A percentile compares a stretch with the other conserved stretches of the same genome.
Evolutionary conservation across 2,797 vertebrate species (phyloP).

Genomic region (Hydrocynus forskahlii): DNA sequence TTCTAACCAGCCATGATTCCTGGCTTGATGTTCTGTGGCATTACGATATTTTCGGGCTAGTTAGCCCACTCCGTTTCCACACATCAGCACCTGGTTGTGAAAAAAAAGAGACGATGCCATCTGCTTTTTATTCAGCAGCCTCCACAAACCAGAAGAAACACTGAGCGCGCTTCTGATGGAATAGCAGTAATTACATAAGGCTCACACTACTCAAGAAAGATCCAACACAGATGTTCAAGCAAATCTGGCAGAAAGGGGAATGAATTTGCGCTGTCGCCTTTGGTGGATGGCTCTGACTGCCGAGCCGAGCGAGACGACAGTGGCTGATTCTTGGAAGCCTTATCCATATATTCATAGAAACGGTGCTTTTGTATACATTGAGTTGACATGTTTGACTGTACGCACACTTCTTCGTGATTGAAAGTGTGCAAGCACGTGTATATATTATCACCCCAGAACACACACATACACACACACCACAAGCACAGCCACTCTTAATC

Average conservation of each 20-base stretch:
- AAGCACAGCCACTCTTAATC: background rate
- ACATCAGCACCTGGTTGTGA: slow-evolving; percentile 46
- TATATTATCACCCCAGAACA: background rate
- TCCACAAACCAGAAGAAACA: slow-evolving; percentile 37
- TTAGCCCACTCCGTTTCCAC: slow-evolving; percentile 18
- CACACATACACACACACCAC: background rate
- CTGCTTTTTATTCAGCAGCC: slow-evolving; percentile 56
- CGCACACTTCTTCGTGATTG: background rate
- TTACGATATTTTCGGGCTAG: slow-evolving; percentile 7
- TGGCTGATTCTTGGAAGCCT: slow-evolving; percentile 3
- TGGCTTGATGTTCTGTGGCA: background rate
- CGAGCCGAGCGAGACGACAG: background rate
- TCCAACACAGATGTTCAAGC: slow-evolving; percentile 66
- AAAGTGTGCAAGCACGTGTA: slow-evolving; percentile 6
- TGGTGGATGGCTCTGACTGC: background rate
- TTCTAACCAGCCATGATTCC: background rate
- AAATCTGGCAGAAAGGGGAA: slow-evolving; percentile 39
- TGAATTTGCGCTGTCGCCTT: background rate
- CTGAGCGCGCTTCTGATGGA: slow-evolving; percentile 42
- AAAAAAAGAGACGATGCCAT: slow-evolving; percentile 40
- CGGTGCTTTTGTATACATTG: slow-evolving; percentile 10
- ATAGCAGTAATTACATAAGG: slow-evolving; percentile 66
- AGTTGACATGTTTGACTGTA: slow-evolving; percentile 2
- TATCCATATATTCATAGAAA: slow-evolving; percentile 36
- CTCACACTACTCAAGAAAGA: slow-evolving; percentile 52